These are phyloP conservation scores for Chiroxiphia lanceolata DNA, from an alignment of 2,797 vertebrate genomes.

Conservation along the genomic window DNA sequence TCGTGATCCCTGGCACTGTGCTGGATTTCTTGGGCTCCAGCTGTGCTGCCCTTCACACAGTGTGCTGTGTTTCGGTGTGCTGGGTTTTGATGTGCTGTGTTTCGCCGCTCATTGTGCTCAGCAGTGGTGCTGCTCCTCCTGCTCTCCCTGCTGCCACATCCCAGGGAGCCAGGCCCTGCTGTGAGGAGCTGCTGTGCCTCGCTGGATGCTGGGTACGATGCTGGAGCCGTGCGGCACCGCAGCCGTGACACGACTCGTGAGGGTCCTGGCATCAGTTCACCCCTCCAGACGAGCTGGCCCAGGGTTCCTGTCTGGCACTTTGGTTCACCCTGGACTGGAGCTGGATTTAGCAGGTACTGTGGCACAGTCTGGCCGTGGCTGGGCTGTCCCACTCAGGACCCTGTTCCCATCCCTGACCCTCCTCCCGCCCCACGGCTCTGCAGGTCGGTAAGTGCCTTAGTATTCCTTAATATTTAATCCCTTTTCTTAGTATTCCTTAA, in stretches of 20 bases:
- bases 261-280: accelerated
- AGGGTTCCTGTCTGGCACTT: accelerated
- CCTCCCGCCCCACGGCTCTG: background rate
- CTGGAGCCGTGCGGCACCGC: background rate
- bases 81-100: accelerated
- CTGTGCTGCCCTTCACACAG: accelerated
- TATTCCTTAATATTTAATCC: background rate
- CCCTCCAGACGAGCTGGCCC: accelerated
- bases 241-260: accelerated
- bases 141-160: background rate
- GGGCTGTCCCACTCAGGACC: background rate
- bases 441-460: accelerated
- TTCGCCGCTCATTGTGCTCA: accelerated
- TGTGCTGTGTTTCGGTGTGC: too few species aligned
- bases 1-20: accelerated
- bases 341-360: background rate
- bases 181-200: accelerated
- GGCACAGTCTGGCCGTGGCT: background rate
- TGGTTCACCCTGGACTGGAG: background rate
- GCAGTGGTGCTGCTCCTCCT: accelerated
- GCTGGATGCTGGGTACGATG: accelerated
- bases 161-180: background rate
- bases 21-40: accelerated
- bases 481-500: background rate
- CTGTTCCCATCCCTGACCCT: background rate